These are phyloP conservation scores for Homarus gammarus DNA, from an alignment of 2,888 invertebrate genomes.

Conservation along the genomic window DNA sequence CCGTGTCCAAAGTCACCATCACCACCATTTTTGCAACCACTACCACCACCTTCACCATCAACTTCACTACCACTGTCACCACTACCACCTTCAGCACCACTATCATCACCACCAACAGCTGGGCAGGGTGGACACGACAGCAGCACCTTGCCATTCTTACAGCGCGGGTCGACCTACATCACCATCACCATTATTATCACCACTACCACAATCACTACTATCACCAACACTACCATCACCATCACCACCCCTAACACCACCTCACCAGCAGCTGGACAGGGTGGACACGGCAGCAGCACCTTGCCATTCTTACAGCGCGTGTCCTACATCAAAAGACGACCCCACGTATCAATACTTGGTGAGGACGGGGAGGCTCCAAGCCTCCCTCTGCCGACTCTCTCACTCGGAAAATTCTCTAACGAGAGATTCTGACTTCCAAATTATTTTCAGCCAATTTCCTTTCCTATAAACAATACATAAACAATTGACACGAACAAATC, in stretches of 20 bases:
- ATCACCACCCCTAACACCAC: too few relatives aligned
- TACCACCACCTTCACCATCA: too few relatives aligned
- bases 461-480: constrained; percentile 58
- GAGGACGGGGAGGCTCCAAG: constrained; percentile 12
- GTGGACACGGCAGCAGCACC: background rate
- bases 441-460: constrained; percentile 60
- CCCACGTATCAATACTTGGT: constrained; percentile 24
- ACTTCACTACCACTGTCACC: too few relatives aligned
- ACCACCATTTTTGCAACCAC: too few relatives aligned
- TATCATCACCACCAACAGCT: background rate
- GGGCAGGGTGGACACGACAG: background rate
- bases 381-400: constrained; percentile 13
- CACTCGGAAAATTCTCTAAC: constrained; percentile 60
- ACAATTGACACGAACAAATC: constrained; percentile 51
- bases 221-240: too few relatives aligned
- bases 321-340: constrained; percentile 57
- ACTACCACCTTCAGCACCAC: too few relatives aligned
- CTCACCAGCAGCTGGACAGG: background rate
- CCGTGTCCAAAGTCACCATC: background rate
- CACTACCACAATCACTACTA: too few relatives aligned
- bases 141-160: constrained; percentile 29
- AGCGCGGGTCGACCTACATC: background rate
- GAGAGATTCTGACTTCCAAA: constrained; percentile 58
- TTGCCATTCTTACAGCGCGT: constrained; percentile 31
- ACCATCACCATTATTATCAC: too few relatives aligned